Conservation (phyloP, 92 coral and sea anemone species). For the Palythoa grandis region DNA sequence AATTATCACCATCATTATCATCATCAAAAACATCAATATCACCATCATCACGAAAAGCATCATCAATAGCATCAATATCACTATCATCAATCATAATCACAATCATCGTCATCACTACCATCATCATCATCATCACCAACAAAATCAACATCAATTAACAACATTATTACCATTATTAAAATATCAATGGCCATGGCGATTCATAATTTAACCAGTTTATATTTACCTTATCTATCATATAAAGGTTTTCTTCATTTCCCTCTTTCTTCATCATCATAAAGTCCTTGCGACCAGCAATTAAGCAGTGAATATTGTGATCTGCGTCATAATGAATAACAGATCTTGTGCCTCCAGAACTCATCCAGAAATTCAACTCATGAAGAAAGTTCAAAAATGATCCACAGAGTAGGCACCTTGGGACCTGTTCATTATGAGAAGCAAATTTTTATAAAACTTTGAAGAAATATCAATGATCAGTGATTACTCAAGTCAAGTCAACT, state of each 20-base stretch:
- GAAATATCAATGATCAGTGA: too few species aligned
- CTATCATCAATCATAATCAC: too few species aligned
- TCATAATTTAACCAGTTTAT: too few species aligned
- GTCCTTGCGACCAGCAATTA: constrained; percentile 91
- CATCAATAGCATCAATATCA: too few species aligned
- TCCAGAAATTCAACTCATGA: constrained; percentile 99
- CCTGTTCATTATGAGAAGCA: constrained; percentile 42
- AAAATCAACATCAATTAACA: too few species aligned
- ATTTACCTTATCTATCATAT: constrained; percentile 81
- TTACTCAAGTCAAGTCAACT: too few species aligned
- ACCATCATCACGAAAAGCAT: too few species aligned
- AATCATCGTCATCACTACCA: too few species aligned
- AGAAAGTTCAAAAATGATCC: constrained; percentile 89
- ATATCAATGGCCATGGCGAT: too few species aligned
- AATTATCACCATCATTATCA: too few species aligned
- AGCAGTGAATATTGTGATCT: constrained; percentile 92
- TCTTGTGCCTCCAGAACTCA: constrained; percentile 98
- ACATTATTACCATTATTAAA: too few species aligned
- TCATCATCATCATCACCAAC: neutral
- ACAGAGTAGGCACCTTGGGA: constrained; percentile 86
- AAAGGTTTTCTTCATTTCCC: constrained; percentile 59
- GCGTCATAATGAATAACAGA: constrained; percentile 96
- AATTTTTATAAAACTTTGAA: neutral
- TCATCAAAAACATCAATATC: too few species aligned
- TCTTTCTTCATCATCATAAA: constrained; percentile 85